Percentiles rank a stretch among this genome's conserved stretches.
These are phyloP conservation scores for Melanogrammus aeglefinus DNA, from an alignment of 2,797 vertebrate species.

Conservation along the genomic window DNA sequence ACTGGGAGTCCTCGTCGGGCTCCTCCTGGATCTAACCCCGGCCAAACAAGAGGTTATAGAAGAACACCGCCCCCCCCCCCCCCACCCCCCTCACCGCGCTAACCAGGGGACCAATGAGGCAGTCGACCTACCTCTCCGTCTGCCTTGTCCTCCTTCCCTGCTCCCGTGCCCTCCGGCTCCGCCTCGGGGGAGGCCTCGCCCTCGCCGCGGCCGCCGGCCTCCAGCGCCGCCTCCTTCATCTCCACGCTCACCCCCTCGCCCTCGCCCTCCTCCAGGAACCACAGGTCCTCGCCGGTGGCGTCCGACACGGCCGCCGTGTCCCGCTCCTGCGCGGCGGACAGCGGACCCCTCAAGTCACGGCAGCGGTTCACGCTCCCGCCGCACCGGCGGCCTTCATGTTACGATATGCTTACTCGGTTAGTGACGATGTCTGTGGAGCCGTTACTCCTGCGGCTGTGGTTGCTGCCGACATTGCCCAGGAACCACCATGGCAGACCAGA, in stretches of 20 bases:
- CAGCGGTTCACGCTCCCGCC: constrained; percentile 32
- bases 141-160: constrained; percentile 58
- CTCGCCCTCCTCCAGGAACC: constrained; percentile 89
- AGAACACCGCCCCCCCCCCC: neutral
- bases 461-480: constrained; percentile 92
- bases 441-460: constrained; percentile 89
- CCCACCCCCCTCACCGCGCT: no score
- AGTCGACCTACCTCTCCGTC: constrained; percentile 55
- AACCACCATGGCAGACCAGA: constrained; percentile 99
- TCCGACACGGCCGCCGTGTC: constrained; percentile 95
- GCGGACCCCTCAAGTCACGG: constrained; percentile 73
- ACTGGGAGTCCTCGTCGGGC: constrained; percentile 86
- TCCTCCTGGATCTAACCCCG: constrained; percentile 77
- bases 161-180: constrained; percentile 66
- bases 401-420: constrained; percentile 84
- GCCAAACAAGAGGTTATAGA: neutral
- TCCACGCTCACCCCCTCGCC: constrained; percentile 84
- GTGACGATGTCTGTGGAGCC: constrained; percentile 96
- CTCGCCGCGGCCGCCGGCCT: constrained; percentile 75
- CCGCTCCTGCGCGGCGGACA: constrained; percentile 82
- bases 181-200: constrained; percentile 65
- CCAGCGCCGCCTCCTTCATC: constrained; percentile 80
- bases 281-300: constrained; percentile 90
- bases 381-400: neutral
- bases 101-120: neutral